Evolutionary conservation across 2,113 vertebrate genomes (phyloP), one percentile per base, ranked within the genome.

Genomic region (Calyptomena viridis): DNA sequence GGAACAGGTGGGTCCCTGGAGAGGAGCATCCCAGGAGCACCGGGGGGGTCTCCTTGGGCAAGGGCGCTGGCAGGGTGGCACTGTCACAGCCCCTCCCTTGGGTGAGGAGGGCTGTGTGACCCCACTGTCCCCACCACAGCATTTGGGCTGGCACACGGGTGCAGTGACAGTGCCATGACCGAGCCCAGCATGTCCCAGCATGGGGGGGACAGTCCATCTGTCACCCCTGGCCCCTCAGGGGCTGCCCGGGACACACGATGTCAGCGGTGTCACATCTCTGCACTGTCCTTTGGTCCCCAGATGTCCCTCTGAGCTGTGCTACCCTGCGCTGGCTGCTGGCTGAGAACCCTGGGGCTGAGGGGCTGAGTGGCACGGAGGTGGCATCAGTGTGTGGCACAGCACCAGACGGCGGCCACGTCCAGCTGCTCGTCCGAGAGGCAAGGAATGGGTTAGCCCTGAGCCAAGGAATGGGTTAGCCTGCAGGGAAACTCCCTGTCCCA

Each of bases 251-350:
- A 30, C 50, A 5, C 17, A 1, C 1, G 0, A 59, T 4, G 6
- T 8, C 37, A 5, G 25, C 0, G 0, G 8, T 9, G 3, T 75
- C 14, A 94, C 33, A 3, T 66, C 47, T 94, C 52, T 93, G 59
- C 91, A 82, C 49, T 91, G 59, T 95, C 67, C 75, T 89, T 49
- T 40, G 33, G 4, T 67, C 27, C 18, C 13, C 95, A 98, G 98
- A 96, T 2, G 46, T 53, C 22, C 44, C 97, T 2, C 95, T 98
- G 64, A 93, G 97, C 95, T 97, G 94, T 13, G 96, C 97, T 83
- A 97, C 98, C 8, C 97, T 99, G 72, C 97, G 96, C 44, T 99
- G 99, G 99, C 97, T 99, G 91, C 89, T 99, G 40, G 98, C 97
- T 0, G 96, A 96, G 84, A 97, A 95, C 4, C 15, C 95, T 0